Base-by-base conservation (phyloP, 1,140 invertebrate genomes). In the Marisa cornuarietis region DNA sequence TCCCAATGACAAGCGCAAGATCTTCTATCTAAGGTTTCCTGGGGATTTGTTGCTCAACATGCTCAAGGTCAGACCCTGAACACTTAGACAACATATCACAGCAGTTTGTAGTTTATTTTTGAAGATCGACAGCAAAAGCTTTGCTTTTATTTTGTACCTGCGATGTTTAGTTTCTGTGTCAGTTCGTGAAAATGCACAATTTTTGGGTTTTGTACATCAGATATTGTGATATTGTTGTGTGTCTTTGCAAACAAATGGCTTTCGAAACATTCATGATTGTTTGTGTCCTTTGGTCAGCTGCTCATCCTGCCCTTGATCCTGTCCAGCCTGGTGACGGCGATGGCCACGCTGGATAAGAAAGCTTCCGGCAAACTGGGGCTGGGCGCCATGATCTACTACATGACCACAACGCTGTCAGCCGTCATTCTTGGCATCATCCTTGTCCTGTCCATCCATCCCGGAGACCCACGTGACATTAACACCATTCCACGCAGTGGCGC, bases 361-460 rank as follows among this genome's bases (percentile, higher is more conserved):
- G 83, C 89, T 13, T 88, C 87, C 2, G 80, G 80, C 3, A 73
- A 76, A 54, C 87, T 91, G 79, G 89, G 89, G 20, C 49, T 84
- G 10, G 82, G 96, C 71, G 95, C 97, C 13, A 94, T 98, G 73
- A 92, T 95, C 24, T 98, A 98, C 91, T 99, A 99, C 90, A 93
- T 97, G 88, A 94, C 95, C 20, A 98, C 97, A 14, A 99, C 97
- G 1, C 91, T 98, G 24, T 62, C 84, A 14, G 87, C 87, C 24
- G 89, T 90, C 24, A 84, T 90, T 26, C 77, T 89, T 6, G 88
- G 88, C 24, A 88, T 90, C 16, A 78, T 89, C 24, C 79, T 91
- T 5, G 88, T 88, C 10, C 72, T 89, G 61, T 42, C 85, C n/a
- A 90, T 90, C 61, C 72, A 86, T 61, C 90, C 90, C 16, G 90